Evolutionary conservation across 1,140 invertebrate genomes (phyloP).

Genomic region (Pseudomyrmex sp.): DNA sequence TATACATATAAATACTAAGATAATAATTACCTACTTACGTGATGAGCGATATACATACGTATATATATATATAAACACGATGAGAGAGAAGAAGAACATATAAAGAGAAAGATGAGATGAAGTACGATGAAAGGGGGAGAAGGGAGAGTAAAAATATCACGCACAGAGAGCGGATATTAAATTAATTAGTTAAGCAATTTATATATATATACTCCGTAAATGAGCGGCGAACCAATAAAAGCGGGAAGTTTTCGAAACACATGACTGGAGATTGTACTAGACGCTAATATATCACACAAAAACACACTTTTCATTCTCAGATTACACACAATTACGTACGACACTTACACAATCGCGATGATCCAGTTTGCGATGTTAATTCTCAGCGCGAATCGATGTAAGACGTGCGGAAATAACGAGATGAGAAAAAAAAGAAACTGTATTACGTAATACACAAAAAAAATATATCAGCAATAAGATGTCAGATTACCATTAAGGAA

Average conservation of each 20-base stretch:
- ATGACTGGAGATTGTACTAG: conserved; percentile 31
- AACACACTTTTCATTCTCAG: conserved; percentile 39
- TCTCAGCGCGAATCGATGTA: conserved; percentile 48
- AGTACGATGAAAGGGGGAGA: no score
- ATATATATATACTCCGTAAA: conserved; percentile 48
- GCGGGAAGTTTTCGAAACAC: conserved; percentile 20
- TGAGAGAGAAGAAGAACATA: conserved; percentile 29
- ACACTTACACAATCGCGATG: conserved; percentile 43
- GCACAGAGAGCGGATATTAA: conserved; percentile 56
- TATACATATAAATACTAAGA: conserved; percentile 69
- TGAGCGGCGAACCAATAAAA: conserved; percentile 45
- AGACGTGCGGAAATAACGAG: conserved; percentile 38
- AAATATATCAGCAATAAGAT: conserved; percentile 25
- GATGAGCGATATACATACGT: conserved; percentile 48
- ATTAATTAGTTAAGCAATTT: conserved; percentile 60
- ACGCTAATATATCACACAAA: conserved; percentile 30
- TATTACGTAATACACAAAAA: not conserved
- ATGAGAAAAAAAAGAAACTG: conserved; percentile 42
- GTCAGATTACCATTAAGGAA: conserved; percentile 45
- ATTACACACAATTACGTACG: not conserved
- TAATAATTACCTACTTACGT: conserved; percentile 9
- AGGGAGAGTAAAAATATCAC: conserved; percentile 50
- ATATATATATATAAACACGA: conserved; percentile 53
- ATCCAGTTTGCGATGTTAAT: conserved; percentile 44
- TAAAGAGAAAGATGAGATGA: conserved; percentile 15